Evolutionary conservation across 1,140 invertebrate species (phyloP).

Genomic region (Acromyrmex heyeri): DNA sequence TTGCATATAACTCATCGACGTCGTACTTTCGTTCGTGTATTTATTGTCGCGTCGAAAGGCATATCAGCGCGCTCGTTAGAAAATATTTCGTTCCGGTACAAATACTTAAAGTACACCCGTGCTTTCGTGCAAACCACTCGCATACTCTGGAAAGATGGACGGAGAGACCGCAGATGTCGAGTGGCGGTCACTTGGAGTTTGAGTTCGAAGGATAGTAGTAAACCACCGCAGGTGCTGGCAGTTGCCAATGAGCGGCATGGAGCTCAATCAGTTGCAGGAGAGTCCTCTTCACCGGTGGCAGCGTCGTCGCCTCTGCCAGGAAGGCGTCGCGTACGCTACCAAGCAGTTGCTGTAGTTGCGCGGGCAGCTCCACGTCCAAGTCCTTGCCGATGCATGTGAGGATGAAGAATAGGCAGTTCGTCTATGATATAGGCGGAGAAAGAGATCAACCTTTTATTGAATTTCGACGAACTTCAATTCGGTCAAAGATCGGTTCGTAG

Average conservation of each 20-base stretch:
- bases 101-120: slow-evolving; percentile 2
- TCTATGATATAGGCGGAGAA: slow-evolving; percentile 85
- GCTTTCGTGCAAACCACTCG: not conserved
- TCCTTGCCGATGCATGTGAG: slow-evolving; percentile 95
- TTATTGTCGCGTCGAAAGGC: slow-evolving; percentile 34
- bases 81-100: slow-evolving; percentile 21
- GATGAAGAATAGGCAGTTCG: slow-evolving; percentile 95
- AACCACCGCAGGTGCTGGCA: slow-evolving; percentile 94
- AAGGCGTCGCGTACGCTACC: slow-evolving; percentile 94
- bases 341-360: slow-evolving; percentile 92
- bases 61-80: not conserved
- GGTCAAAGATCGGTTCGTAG: not conserved
- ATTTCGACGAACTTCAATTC: not conserved
- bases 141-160: slow-evolving; percentile 51
- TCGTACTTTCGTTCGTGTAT: slow-evolving; percentile 36
- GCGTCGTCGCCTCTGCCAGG: slow-evolving; percentile 89
- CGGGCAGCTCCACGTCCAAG: slow-evolving; percentile 92
- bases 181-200: slow-evolving; percentile 77
- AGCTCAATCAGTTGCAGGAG: slow-evolving; percentile 95
- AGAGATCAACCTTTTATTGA: not conserved
- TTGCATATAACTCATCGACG: not conserved
- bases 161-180: slow-evolving; percentile 29
- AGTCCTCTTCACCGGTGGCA: slow-evolving; percentile 91
- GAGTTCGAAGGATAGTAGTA: slow-evolving; percentile 93
- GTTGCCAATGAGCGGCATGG: slow-evolving; percentile 95